Base-by-base conservation (phyloP, 2,888 invertebrate species). In the Furcula furcula region DNA sequence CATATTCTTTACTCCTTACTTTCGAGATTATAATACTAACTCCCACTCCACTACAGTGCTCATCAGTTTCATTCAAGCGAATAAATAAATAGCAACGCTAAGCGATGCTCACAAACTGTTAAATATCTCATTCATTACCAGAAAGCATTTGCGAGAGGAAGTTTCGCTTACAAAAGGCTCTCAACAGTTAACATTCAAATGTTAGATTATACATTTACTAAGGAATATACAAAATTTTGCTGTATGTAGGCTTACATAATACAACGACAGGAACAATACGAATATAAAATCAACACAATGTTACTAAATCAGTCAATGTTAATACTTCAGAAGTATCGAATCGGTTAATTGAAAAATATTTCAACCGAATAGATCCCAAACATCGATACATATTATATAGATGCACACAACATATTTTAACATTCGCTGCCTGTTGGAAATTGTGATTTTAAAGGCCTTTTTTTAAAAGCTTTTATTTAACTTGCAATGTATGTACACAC, bases 301-400 rank as follows among this genome's bases (percentile, higher is more conserved):
- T n/a, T n/a, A n/a, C n/a, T n/a, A n/a, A n/a, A n/a, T n/a, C n/a
- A n/a, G n/a, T n/a, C 59, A 65, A 62, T 44, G 68, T 62, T 62
- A 65, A 69, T 64, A 60, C 43, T 55, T 32, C 31, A 46, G 36
- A 52, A 45, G 46, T 54, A 61, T 51, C 42, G 62, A 63, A 46
- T 61, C 59, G 43, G 52, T 66, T 68, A 66, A 70, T 71, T 73
- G 65, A 53, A 68, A 70, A 67, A 63, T 57, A 66, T 65, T 61
- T 63, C 60, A 57, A 34, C 41, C 55, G 40, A 36, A 47, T 52
- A 43, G 41, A 47, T 37, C 36, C 30, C 36, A 38, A 27, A 47
- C 46, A 40, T 54, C 54, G 57, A 45, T 47, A 41, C 33, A 42
- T 36, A 37, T 40, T 41, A 47, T n/a, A n/a, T 6, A 16, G 16